Percentiles rank a stretch among this genome's conserved stretches.
Evolutionary conservation across 2,888 invertebrate species (phyloP).

Genomic region (Sphaeridia pumilis): DNA sequence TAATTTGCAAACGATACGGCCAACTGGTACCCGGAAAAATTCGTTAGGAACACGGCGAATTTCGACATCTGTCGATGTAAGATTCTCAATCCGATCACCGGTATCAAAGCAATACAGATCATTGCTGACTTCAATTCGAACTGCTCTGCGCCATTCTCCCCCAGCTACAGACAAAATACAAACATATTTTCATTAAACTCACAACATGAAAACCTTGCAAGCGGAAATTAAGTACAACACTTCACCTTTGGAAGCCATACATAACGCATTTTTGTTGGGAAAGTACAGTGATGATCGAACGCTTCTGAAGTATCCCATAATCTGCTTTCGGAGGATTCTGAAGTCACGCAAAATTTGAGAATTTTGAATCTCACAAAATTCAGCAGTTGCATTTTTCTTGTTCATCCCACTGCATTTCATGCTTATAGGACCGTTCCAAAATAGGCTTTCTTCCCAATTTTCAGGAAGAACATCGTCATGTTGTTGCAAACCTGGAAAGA

Average conservation of each 20-base stretch:
- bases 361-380: slow-evolving; percentile 6
- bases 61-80: no score
- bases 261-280: background rate
- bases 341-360: background rate
- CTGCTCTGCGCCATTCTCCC: background rate
- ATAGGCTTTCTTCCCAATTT: background rate
- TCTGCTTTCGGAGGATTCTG: background rate
- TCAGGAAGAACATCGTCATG: no score
- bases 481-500: background rate
- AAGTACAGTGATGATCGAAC: background rate
- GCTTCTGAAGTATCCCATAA: slow-evolving; percentile 1
- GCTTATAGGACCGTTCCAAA: background rate
- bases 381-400: background rate
- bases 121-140: background rate
- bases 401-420: slow-evolving; percentile 2
- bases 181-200: no score
- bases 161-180: background rate
- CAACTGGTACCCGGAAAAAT: background rate
- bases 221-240: no score
- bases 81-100: no score
- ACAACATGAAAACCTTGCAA: no score
- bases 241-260: background rate
- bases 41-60: background rate
- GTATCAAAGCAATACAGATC: background rate
- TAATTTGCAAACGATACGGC: background rate